phyloP scores from a whole-genome alignment of 2,113 vertebrate species.

The Brachirus orientalis region DNA sequence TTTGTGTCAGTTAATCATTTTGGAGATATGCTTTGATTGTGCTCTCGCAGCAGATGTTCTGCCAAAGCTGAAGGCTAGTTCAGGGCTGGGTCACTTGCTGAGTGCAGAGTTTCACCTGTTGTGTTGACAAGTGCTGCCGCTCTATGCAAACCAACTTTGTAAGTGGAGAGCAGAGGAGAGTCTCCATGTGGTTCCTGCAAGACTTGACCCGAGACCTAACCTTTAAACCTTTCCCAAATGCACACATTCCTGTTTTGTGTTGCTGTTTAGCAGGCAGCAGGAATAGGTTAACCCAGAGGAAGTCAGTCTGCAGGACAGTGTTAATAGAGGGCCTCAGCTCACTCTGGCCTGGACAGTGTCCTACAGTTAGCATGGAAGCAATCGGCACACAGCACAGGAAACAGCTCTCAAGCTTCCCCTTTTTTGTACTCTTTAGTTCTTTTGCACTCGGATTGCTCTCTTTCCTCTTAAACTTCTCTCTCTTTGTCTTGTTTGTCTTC shows the following conservation, averaged over 20 bases:
- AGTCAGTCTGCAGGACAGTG: constrained; percentile 58
- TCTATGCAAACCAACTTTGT: constrained; percentile 43
- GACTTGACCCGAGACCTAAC: constrained; percentile 55
- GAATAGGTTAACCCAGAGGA: constrained; percentile 72
- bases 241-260: constrained; percentile 30
- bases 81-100: constrained; percentile 56
- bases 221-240: constrained; percentile 14
- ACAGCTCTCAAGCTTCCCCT: constrained; percentile 26
- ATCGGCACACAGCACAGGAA: constrained; percentile 56
- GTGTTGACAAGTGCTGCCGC: constrained; percentile 73
- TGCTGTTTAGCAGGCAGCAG: constrained; percentile 39
- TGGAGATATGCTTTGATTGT: constrained; percentile 13
- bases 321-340: constrained; percentile 48
- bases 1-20: constrained; percentile 36
- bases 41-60: constrained; percentile 44
- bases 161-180: constrained; percentile 56
- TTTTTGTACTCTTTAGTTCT: constrained; percentile 13
- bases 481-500: constrained; percentile 13
- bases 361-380: constrained; percentile 55
- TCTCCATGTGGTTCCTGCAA: constrained; percentile 77
- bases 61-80: constrained; percentile 38
- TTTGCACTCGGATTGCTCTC: constrained; percentile 28
- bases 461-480: constrained; percentile 5
- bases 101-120: constrained; percentile 71
- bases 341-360: constrained; percentile 71